Evolutionary conservation across 2,797 vertebrate species (phyloP), one percentile per base, ranked within the genome.

Genomic region (Malurus leucopterus): DNA sequence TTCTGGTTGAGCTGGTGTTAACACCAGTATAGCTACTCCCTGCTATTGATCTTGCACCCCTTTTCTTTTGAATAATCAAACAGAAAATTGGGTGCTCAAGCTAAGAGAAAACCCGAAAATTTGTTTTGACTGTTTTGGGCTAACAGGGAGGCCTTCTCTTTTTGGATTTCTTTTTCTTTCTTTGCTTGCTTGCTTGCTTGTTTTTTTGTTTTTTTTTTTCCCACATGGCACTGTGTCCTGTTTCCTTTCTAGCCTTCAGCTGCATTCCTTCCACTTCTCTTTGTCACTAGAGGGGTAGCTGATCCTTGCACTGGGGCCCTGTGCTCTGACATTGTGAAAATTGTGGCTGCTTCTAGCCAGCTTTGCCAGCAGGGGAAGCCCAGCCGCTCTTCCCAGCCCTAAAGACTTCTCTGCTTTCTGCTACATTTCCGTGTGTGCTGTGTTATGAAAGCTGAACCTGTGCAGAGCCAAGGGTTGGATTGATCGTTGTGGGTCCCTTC

Each of bases 1-100:
- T 84, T 86, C 65, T 86, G 53, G 46, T 70, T 90, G 83, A 41
- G 41, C 62, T 74, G 77, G 4, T 81, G 84, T 86, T 80, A 77
- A 80, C 55, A 64, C 16, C 34, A n/a, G 36, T 36, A 16, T 16
- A 43, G 36, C 54, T 79, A 49, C 36, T 63, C 74, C 50, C 81
- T 81, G 38, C 54, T 81, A 1, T 88, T 62, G 29, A 17, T 81
- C 55, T 62, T 70, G 47, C 0, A 1, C 36, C 29, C 12, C 47
- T 84, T 82, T 79, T 32, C 30, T 68, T 82, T 69, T 76, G 55
- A 84, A 69, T 90, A 86, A 61, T 82, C 40, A 40, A 75, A 74
- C 4, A 46, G 59, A 62, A 87, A 71, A 51, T 73, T 14, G 46
- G n/a, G 21, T 85, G 38, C 19, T 68, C 72, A 36, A 32, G 46